Evolutionary conservation across 2,888 invertebrate genomes (phyloP).

Genomic region (Temnothorax unifasciatus): DNA sequence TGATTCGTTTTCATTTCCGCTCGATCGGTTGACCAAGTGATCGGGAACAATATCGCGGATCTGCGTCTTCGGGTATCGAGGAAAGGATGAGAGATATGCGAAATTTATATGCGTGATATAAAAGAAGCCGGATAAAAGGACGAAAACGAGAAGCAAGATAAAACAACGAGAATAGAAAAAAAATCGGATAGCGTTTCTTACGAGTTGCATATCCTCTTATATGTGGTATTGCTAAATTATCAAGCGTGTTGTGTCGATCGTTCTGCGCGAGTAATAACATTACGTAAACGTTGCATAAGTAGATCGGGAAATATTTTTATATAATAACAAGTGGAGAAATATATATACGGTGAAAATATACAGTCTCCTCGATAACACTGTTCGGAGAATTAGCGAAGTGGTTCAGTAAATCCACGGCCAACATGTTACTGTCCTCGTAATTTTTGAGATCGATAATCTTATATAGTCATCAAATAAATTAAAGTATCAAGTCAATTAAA

Average conservation of each 20-base stretch:
- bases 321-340: background rate
- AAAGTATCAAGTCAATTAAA: background rate
- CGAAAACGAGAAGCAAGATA: background rate
- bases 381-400: background rate
- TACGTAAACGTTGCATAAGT: constrained; percentile 31
- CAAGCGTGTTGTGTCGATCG: constrained; percentile 16
- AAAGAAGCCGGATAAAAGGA: background rate
- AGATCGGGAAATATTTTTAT: constrained; percentile 23
- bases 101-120: constrained; percentile 30
- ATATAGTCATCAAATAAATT: background rate
- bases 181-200: constrained; percentile 15
- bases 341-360: background rate
- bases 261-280: constrained; percentile 31
- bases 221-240: constrained; percentile 25
- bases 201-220: background rate
- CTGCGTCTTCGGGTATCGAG: background rate
- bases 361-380: background rate
- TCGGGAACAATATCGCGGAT: constrained; percentile 6
- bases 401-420: background rate
- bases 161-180: background rate
- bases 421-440: background rate
- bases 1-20: constrained; percentile 22
- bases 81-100: background rate
- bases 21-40: constrained; percentile 18
- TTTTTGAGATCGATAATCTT: background rate